These are phyloP conservation scores for Thaumatotibia leucotreta DNA, from an alignment of 1,140 invertebrate species.

Conservation along the genomic window DNA sequence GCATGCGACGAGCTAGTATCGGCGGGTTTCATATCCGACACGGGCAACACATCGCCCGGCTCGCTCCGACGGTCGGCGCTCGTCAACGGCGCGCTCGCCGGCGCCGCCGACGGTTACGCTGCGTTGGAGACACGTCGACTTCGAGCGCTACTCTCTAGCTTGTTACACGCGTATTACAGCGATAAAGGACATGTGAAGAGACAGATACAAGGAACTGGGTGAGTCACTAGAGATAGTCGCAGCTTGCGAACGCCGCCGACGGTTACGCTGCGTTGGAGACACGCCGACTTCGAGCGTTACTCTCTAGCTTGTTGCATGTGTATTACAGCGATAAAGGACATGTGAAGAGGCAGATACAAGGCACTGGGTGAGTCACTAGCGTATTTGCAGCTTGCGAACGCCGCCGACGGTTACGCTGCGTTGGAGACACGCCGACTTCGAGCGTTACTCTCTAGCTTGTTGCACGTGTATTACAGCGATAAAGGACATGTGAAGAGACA, in stretches of 20 bases:
- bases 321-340: constrained; percentile 97
- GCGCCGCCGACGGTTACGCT: constrained; percentile 60
- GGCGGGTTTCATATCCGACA: constrained; percentile 56
- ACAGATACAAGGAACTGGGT: constrained; percentile 81
- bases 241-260: constrained; percentile 24
- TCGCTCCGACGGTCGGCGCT: constrained; percentile 59
- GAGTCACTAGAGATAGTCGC: constrained; percentile 21
- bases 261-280: constrained; percentile 59
- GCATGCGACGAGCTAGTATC: constrained; percentile 63
- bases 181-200: constrained; percentile 97
- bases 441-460: too few species aligned
- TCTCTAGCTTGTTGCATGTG: constrained; percentile 83
- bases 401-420: too few species aligned
- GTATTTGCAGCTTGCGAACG: too few species aligned
- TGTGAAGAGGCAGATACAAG: constrained; percentile 92
- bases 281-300: constrained; percentile 43
- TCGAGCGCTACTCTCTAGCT: constrained; percentile 66
- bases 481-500: too few species aligned
- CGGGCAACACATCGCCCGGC: constrained; percentile 45
- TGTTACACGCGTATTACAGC: constrained; percentile 93
- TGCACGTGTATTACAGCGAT: too few species aligned
- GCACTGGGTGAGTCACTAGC: too few species aligned
- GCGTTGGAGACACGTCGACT: constrained; percentile 54
- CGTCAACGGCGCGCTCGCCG: constrained; percentile 63
- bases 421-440: too few species aligned